A percentile compares a stretch with the other conserved stretches of the same genome.
Conservation (phyloP, 2,797 vertebrate species). For the Siniperca obscura region DNA sequence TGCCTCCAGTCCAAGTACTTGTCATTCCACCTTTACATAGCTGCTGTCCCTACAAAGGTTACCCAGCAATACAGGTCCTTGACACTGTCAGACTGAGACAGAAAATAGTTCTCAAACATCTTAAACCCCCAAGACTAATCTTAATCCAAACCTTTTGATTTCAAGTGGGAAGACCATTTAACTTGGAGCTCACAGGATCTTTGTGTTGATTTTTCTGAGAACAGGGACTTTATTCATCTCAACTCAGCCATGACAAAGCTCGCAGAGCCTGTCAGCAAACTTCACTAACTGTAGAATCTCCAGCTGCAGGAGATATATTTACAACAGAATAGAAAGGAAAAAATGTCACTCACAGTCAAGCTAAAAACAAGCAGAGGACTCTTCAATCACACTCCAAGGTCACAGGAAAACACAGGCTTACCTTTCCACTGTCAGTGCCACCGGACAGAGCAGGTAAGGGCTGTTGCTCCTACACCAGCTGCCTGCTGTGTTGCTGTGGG, state of each 20-base stretch:
- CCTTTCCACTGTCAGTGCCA: slow-evolving; percentile 45
- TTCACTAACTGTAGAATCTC: slow-evolving; percentile 3
- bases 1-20: background rate
- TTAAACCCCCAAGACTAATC: background rate
- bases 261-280: slow-evolving; percentile 10
- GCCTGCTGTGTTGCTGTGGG: slow-evolving; percentile 42
- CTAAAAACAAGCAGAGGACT: background rate
- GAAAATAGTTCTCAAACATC: slow-evolving; percentile 5
- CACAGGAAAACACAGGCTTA: slow-evolving; percentile 53
- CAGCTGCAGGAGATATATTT: background rate
- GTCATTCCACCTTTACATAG: slow-evolving; percentile 9
- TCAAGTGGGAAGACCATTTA: slow-evolving; percentile 14
- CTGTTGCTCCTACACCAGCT: slow-evolving; percentile 25
- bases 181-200: background rate
- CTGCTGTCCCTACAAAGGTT: background rate
- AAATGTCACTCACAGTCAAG: background rate
- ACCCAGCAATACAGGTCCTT: background rate
- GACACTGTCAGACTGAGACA: slow-evolving; percentile 11
- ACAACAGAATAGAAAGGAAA: background rate
- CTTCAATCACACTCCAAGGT: slow-evolving; percentile 48
- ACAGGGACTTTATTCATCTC: slow-evolving; percentile 29
- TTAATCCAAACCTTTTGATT: slow-evolving; percentile 12
- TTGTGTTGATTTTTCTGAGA: slow-evolving; percentile 24
- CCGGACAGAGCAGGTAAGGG: slow-evolving; percentile 35
- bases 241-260: slow-evolving; percentile 20